These are phyloP conservation scores for Montifringilla adamsi DNA, from an alignment of 2,113 vertebrate genomes.

Conservation along the genomic window DNA sequence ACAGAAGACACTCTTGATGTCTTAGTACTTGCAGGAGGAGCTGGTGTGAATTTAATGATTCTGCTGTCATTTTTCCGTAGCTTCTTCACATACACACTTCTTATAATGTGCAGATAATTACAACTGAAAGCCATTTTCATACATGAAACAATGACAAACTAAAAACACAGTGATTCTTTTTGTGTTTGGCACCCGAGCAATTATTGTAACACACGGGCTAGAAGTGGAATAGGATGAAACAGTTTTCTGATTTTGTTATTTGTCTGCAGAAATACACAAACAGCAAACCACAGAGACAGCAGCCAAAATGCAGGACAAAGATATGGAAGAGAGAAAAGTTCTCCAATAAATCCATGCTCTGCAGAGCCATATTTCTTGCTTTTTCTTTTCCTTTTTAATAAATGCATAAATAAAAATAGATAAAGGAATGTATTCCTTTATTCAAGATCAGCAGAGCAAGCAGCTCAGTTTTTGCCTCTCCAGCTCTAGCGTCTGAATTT, in stretches of 20 bases:
- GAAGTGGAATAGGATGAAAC: constrained; percentile 12
- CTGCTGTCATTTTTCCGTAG: constrained; percentile 25
- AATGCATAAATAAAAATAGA: neutral
- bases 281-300: neutral
- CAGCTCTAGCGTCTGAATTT: neutral
- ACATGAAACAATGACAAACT: constrained; percentile 52
- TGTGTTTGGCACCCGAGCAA: neutral
- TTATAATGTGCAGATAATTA: constrained; percentile 33
- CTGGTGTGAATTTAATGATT: constrained; percentile 45
- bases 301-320: neutral
- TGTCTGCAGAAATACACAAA: neutral
- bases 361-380: neutral
- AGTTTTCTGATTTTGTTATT: neutral
- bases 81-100: constrained; percentile 7
- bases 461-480: neutral
- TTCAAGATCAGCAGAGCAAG: neutral
- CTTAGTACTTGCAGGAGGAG: neutral
- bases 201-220: neutral
- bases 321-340: neutral
- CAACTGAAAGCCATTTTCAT: constrained; percentile 40
- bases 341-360: neutral
- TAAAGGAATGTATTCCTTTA: neutral
- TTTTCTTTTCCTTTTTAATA: neutral
- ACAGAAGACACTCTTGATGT: constrained; percentile 8
- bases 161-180: neutral